phyloP scores from a whole-genome alignment of 2,113 vertebrate genomes.

The Poecile atricapillus region DNA sequence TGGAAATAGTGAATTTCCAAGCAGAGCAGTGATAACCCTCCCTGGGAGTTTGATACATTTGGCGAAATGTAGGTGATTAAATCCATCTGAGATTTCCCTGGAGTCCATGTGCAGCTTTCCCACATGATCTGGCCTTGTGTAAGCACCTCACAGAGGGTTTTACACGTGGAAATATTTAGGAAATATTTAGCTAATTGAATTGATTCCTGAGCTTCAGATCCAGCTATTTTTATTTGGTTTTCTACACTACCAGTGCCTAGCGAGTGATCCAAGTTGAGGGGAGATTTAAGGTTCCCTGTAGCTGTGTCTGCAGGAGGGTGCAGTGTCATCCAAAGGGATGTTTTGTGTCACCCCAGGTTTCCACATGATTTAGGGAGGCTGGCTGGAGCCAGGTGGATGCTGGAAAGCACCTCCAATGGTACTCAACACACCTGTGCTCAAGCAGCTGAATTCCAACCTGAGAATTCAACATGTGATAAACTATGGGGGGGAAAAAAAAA shows the following conservation, averaged over 20 bases:
- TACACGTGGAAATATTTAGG: background rate
- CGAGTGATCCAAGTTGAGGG: background rate
- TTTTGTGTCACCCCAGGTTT: background rate
- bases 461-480: background rate
- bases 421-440: background rate
- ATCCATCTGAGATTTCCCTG: background rate
- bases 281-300: background rate
- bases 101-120: background rate
- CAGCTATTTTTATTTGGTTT: background rate
- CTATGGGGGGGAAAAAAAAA: background rate
- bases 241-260: background rate
- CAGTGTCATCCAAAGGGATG: background rate
- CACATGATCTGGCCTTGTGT: too few species aligned
- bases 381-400: background rate
- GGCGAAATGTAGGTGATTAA: background rate
- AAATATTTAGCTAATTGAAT: background rate
- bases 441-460: background rate
- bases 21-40: background rate
- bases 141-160: background rate
- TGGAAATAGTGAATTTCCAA: background rate
- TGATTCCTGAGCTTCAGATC: background rate
- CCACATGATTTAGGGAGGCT: background rate
- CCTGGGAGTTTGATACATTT: background rate
- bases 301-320: accelerated
- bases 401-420: background rate